phyloP scores from a whole-genome alignment of 2,888 invertebrate genomes.

The Cantharis flavilabris region DNA sequence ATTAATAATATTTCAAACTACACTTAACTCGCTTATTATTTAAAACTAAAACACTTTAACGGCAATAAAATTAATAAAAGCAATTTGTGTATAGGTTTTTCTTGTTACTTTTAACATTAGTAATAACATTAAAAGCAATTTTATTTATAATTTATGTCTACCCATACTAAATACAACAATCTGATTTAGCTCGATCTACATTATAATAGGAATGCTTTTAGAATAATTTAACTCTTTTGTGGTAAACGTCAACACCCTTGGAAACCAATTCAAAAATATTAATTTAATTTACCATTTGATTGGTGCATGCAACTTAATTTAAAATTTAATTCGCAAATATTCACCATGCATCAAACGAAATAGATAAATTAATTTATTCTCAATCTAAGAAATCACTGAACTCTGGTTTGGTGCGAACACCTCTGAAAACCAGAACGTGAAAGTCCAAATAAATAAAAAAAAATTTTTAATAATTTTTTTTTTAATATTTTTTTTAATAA shows the following conservation, averaged over 20 bases:
- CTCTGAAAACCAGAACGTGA: neutral
- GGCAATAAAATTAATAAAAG: constrained; percentile 29
- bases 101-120: constrained; percentile 32
- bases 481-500: no score
- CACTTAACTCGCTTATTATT: constrained; percentile 18
- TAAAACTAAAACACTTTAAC: constrained; percentile 22
- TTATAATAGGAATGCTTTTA: constrained; percentile 17
- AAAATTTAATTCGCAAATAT: neutral
- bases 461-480: no score
- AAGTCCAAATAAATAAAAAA: no score
- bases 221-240: constrained; percentile 25
- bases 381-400: neutral
- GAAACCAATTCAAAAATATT: constrained; percentile 5
- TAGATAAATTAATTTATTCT: neutral
- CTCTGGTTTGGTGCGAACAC: neutral
- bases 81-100: constrained; percentile 37
- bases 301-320: neutral
- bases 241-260: constrained; percentile 18
- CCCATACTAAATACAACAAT: constrained; percentile 8
- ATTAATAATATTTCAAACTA: constrained; percentile 10
- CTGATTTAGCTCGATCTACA: constrained; percentile 13
- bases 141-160: constrained; percentile 24
- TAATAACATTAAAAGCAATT: constrained; percentile 29
- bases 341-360: no score
- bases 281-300: neutral